These are phyloP conservation scores for Alcedo atthis DNA, from an alignment of 2,797 vertebrate species.

Conservation along the genomic window DNA sequence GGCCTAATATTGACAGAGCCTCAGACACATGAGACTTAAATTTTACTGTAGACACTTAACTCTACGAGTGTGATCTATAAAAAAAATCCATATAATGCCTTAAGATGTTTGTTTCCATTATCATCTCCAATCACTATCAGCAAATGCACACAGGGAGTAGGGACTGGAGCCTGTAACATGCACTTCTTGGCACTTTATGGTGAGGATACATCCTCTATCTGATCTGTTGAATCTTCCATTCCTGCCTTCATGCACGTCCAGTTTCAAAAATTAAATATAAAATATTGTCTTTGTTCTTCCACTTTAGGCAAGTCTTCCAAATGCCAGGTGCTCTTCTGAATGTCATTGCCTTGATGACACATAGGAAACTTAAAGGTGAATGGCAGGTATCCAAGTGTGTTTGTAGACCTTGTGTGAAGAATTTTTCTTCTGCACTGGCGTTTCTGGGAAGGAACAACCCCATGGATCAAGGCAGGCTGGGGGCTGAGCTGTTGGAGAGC, in stretches of 20 bases:
- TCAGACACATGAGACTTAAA: neutral
- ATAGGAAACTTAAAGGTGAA: neutral
- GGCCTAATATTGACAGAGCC: neutral
- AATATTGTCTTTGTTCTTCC: neutral
- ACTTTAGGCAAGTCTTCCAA: neutral
- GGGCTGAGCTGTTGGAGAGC: no score
- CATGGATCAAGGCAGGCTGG: no score
- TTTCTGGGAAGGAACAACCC: no score
- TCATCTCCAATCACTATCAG: neutral
- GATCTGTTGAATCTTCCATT: neutral
- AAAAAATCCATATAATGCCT: neutral
- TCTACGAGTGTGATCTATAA: neutral
- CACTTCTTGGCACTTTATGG: neutral
- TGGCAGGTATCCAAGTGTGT: neutral
- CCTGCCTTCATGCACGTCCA: neutral
- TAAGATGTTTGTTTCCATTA: neutral
- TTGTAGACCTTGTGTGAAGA: neutral
- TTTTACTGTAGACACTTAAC: slow-evolving; percentile 1
- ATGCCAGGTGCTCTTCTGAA: neutral
- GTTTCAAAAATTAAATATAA: neutral
- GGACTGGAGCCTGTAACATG: neutral
- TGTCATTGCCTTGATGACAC: neutral
- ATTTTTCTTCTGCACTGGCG: neutral
- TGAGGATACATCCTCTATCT: neutral
- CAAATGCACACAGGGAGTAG: accelerated